Evolutionary conservation across 1,140 invertebrate species (phyloP).

Genomic region (Thereuonema tuberculata): DNA sequence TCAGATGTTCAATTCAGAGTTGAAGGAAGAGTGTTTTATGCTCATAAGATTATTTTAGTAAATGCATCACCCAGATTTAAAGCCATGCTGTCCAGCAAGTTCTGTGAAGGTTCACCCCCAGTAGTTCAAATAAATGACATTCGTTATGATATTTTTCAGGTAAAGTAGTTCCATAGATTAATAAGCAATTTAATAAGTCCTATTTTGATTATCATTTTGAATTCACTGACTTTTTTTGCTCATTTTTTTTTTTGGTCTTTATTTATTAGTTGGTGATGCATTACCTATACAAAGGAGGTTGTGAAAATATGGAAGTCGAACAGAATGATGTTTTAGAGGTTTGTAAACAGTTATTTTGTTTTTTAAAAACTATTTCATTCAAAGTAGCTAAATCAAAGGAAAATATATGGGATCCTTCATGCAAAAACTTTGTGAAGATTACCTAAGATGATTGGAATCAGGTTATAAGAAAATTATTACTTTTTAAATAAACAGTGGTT

Average conservation of each 20-base stretch:
- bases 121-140: conserved; percentile 87
- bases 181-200: conserved; percentile 10
- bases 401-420: too few species aligned
- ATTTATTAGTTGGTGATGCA: conserved; percentile 74
- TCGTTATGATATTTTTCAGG: conserved; percentile 78
- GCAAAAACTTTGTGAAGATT: conserved; percentile 9
- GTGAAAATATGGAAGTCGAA: conserved; percentile 52
- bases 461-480: background rate
- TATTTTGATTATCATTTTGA: conserved; percentile 1
- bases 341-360: too few species aligned
- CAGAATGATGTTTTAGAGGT: conserved; percentile 62
- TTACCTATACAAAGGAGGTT: conserved; percentile 74
- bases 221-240: too few species aligned
- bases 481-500: too few species aligned
- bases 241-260: too few species aligned
- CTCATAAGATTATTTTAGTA: conserved; percentile 82
- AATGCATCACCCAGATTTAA: conserved; percentile 73
- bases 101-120: conserved; percentile 57
- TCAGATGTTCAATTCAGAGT: conserved; percentile 83
- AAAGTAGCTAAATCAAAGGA: too few species aligned
- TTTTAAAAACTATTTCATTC: too few species aligned
- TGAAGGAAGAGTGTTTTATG: conserved; percentile 81
- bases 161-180: conserved; percentile 30
- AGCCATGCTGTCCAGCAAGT: conserved; percentile 66
- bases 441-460: background rate